phyloP scores from a whole-genome alignment of 2,888 invertebrate genomes.

The Ceratothoa steindachneri region DNA sequence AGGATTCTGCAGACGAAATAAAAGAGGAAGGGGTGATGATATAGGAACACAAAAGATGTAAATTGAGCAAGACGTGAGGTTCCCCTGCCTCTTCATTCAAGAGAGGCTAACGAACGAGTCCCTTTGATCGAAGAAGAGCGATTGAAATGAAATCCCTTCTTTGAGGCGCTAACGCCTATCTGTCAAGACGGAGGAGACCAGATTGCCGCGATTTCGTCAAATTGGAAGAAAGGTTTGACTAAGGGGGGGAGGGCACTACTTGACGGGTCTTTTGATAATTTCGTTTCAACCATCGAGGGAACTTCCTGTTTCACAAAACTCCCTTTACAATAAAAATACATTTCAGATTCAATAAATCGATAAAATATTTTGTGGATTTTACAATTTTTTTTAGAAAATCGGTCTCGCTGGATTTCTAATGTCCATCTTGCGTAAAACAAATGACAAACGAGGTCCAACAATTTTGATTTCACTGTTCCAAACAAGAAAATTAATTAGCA shows the following conservation, averaged over 20 bases:
- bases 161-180: not conserved
- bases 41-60: not conserved
- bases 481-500: too few relatives aligned
- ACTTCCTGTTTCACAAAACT: not conserved
- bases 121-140: not conserved
- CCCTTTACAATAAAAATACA: not conserved
- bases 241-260: too few relatives aligned
- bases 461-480: too few relatives aligned
- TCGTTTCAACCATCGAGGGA: not conserved
- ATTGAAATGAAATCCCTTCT: slow-evolving; percentile 8
- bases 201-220: not conserved
- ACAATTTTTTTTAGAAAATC: too few relatives aligned
- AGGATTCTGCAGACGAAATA: not conserved
- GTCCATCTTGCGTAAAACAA: too few relatives aligned
- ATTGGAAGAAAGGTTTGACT: not conserved
- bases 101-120: not conserved
- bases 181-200: not conserved
- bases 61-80: slow-evolving; percentile 8
- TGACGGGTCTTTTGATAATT: not conserved
- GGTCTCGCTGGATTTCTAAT: too few relatives aligned
- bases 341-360: too few relatives aligned
- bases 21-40: slow-evolving; percentile 2
- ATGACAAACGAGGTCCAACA: too few relatives aligned
- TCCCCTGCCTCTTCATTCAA: not conserved
- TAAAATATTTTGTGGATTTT: too few relatives aligned